These are phyloP conservation scores for Mormyrus iriodes DNA, from an alignment of 2,113 vertebrate species.

Conservation along the genomic window DNA sequence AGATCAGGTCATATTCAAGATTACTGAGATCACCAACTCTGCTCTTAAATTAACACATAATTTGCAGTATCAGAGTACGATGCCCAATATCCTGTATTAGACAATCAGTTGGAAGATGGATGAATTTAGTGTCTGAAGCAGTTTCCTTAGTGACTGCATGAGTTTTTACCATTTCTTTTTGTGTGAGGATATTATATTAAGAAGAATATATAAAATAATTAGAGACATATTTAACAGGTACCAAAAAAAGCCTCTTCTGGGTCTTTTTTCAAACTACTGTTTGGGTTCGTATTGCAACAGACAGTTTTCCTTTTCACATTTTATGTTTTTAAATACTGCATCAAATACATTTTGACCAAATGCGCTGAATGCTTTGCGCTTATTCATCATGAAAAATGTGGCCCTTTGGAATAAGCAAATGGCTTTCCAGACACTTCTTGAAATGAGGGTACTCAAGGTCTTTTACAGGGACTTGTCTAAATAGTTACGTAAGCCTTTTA, in stretches of 20 bases:
- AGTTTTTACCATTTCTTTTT: not conserved
- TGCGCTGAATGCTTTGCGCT: not conserved
- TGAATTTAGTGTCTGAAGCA: not conserved
- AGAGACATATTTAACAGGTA: not conserved
- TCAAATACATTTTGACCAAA: not conserved
- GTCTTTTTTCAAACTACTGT: not conserved
- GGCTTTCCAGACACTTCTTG: not conserved
- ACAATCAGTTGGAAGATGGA: not conserved
- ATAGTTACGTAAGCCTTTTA: not conserved
- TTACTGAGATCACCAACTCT: not conserved
- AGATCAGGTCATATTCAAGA: not conserved
- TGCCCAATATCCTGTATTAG: not conserved
- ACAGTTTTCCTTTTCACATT: not conserved
- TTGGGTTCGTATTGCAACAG: not conserved
- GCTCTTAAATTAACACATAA: not conserved
- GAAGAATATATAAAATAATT: not conserved
- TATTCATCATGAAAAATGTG: not conserved
- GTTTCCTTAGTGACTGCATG: not conserved
- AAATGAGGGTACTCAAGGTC: not conserved
- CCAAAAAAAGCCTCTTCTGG: not conserved
- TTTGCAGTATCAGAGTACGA: not conserved
- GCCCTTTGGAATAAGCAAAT: not conserved
- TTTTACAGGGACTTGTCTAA: not conserved
- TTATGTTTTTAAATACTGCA: not conserved
- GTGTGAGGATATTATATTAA: not conserved